phyloP scores from a whole-genome alignment of 2,888 invertebrate genomes.

The Drosophila pseudotalamancana region DNA sequence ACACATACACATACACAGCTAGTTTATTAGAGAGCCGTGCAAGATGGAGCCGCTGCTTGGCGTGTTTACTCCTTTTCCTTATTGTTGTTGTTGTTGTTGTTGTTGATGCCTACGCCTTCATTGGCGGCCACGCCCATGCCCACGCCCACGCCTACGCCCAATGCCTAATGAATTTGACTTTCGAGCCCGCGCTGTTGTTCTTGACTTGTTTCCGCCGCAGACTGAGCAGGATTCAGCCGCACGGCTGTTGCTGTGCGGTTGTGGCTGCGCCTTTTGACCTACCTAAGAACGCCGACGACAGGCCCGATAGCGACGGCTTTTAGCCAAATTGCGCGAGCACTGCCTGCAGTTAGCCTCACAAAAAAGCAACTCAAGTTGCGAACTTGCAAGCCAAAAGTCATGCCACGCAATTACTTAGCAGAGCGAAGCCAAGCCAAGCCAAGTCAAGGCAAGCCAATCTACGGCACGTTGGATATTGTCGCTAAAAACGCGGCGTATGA shows the following conservation, averaged over 20 bases:
- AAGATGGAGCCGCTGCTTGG: slow-evolving; percentile 29
- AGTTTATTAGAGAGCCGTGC: slow-evolving; percentile 4
- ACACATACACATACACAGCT: background rate
- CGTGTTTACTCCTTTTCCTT: slow-evolving; percentile 30
- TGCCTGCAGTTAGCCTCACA: slow-evolving; percentile 46
- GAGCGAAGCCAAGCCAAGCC: background rate
- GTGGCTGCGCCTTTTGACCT: slow-evolving; percentile 72
- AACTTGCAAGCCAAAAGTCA: slow-evolving; percentile 50
- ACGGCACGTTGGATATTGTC: slow-evolving; percentile 16
- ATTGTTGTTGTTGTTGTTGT: background rate
- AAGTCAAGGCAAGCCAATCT: too few species aligned
- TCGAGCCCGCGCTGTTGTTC: slow-evolving; percentile 32
- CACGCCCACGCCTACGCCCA: slow-evolving; percentile 23
- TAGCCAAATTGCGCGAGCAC: slow-evolving; percentile 71
- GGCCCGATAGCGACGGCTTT: slow-evolving; percentile 56
- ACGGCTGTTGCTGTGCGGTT: slow-evolving; percentile 47
- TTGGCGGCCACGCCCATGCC: slow-evolving; percentile 14
- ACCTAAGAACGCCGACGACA: slow-evolving; percentile 50
- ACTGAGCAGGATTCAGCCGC: slow-evolving; percentile 50
- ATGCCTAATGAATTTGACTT: slow-evolving; percentile 62
- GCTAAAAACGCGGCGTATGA: slow-evolving; percentile 43
- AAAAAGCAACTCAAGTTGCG: slow-evolving; percentile 32
- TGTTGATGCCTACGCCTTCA: slow-evolving; percentile 16
- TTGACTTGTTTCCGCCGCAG: slow-evolving; percentile 41
- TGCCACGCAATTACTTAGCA: slow-evolving; percentile 77